Evolutionary conservation across 2,888 invertebrate genomes (phyloP), one percentile per base, ranked within the genome.

Genomic region (Leucophora obtusa): DNA sequence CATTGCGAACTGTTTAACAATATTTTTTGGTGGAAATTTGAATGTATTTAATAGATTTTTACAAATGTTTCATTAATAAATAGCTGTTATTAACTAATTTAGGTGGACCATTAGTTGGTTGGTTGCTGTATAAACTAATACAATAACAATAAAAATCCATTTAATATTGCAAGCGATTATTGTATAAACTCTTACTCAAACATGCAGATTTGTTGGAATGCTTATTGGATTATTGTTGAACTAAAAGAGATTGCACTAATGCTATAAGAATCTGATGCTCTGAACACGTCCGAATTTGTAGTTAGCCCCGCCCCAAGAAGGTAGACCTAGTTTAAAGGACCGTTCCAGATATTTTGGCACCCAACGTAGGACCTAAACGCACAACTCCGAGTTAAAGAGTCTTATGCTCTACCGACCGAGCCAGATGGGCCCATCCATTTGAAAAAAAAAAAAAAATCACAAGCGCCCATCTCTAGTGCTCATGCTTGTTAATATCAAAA

Each of bases 21-120:
- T 33, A 63, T 24, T 70, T 63, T 62, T 69, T 66, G 66, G 68
- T 47, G 68, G 71, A 77, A 70, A 83, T 76, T 72, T 54, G 58
- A 58, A 63, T 58, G 62, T 63, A 35, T 51, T 21, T 54, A 58
- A 58, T 33, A 58, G 38, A 69, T 69, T 54, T 78, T 54, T 54
- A 53, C 65, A 70, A 76, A 71, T 59, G 15, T 71, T 60, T 53
- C 65, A 77, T 65, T 68, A 62, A 63, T 72, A 18, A 60, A 60
- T 68, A 38, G 72, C 21, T 33, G 65, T 51, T 54, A 62, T 78
- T 21, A 72, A 68, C 38, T 72, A 72, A 63, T 62, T 71, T 70
- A 14, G 50, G n/a, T 58, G 53, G 15, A 65, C 21, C 21, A 72
- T 9, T 17, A 43, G 62, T 28, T 28, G 28, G 28, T 28, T 3